These are phyloP conservation scores for Matsumurasca onukii DNA, from an alignment of 1,140 invertebrate genomes.

Conservation along the genomic window DNA sequence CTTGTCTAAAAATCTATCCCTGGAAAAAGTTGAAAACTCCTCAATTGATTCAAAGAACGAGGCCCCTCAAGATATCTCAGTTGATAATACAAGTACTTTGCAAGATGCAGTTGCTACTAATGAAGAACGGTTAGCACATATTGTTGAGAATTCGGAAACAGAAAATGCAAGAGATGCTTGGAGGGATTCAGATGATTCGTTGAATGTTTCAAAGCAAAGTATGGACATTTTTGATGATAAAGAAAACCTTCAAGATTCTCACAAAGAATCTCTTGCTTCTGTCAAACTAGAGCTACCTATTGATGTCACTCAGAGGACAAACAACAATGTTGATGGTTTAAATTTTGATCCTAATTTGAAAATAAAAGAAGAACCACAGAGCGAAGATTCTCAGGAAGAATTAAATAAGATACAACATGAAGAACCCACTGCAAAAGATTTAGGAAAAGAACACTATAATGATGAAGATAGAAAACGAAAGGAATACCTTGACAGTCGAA, in stretches of 20 bases:
- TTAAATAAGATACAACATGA: neutral
- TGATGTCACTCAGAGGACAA: no score
- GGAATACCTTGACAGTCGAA: neutral
- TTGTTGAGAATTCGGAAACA: neutral
- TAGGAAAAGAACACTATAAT: neutral
- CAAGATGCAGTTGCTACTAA: neutral
- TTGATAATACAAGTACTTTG: neutral
- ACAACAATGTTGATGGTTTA: slow-evolving; percentile 23
- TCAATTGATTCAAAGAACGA: no score
- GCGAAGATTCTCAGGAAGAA: slow-evolving; percentile 4
- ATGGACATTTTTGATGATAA: neutral
- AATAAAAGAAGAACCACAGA: slow-evolving; percentile 19
- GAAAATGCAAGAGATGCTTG: slow-evolving; percentile 23
- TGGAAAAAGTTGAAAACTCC: no score
- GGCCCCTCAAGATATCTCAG: no score
- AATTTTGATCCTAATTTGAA: slow-evolving; percentile 1
- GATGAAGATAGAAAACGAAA: slow-evolving; percentile 9
- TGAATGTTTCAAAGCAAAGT: neutral
- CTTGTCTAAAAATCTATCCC: no score
- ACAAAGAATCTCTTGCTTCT: no score
- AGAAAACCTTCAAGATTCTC: no score
- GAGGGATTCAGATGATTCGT: neutral
- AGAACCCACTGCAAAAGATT: neutral
- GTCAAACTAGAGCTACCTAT: no score
- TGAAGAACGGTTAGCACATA: neutral